phyloP scores from a whole-genome alignment of 2,888 invertebrate genomes.

The Allacma fusca region DNA sequence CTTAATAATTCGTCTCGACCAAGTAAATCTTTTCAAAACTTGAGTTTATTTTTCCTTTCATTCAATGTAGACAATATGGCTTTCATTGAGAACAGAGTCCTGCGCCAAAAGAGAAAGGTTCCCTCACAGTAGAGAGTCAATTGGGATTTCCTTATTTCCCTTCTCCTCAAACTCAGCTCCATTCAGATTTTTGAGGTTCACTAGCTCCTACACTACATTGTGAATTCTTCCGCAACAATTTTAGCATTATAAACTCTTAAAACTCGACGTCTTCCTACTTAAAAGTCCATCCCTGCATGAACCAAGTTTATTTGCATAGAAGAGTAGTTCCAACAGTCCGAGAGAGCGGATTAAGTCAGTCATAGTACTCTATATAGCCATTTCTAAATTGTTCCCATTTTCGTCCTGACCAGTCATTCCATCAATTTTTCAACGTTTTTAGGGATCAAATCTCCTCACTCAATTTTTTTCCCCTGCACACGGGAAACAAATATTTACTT shows the following conservation, averaged over 20 bases:
- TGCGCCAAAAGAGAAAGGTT: slow-evolving; percentile 30
- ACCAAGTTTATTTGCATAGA: no score
- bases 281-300: not conserved
- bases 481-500: no score
- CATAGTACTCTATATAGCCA: no score
- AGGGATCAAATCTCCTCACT: no score
- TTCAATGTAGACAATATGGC: slow-evolving; percentile 22
- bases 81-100: not conserved
- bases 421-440: no score
- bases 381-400: no score
- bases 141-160: slow-evolving; percentile 32
- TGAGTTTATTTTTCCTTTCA: slow-evolving; percentile 32
- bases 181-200: slow-evolving; percentile 14
- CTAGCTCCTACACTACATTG: not conserved
- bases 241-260: not conserved
- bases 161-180: not conserved
- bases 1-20: slow-evolving; percentile 31
- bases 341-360: no score
- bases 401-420: no score
- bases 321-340: no score
- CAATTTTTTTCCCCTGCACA: no score
- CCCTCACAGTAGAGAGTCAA: not conserved
- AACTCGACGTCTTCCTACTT: not conserved
- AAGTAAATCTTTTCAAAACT: slow-evolving; percentile 33
- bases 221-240: not conserved